Percentiles rank a stretch among this genome's conserved stretches.
Conservation (phyloP, 2,888 invertebrate species). For the Phorcus lineatus region DNA sequence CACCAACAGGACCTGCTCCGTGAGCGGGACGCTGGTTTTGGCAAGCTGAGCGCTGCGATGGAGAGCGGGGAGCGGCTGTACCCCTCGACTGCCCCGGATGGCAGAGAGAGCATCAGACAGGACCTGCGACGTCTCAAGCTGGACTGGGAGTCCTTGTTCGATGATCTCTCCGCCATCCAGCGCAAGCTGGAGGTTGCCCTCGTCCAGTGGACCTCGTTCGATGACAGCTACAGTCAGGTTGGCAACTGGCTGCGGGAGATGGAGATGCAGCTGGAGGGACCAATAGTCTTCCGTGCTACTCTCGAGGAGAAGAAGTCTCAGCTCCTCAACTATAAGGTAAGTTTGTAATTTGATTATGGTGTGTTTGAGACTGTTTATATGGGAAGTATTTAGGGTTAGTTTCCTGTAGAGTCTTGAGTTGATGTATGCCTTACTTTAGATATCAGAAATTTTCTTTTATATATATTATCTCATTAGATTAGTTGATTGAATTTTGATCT, state of each 20-base stretch:
- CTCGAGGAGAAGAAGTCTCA: conserved; percentile 94
- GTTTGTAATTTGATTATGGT: not conserved
- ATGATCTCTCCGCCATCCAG: conserved; percentile 88
- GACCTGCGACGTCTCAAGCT: conserved; percentile 88
- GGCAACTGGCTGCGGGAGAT: conserved; percentile 86
- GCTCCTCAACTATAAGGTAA: conserved; percentile 70
- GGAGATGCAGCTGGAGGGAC: conserved; percentile 85
- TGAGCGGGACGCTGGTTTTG: conserved; percentile 90
- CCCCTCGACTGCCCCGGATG: conserved; percentile 93
- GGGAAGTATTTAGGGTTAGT: no score
- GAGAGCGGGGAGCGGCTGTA: conserved; percentile 91
- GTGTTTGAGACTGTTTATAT: no score
- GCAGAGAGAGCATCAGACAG: conserved; percentile 90
- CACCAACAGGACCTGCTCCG: conserved; percentile 76
- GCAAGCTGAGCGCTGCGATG: conserved; percentile 84
- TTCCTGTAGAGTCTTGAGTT: no score
- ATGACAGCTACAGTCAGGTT: conserved; percentile 88
- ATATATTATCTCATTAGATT: no score
- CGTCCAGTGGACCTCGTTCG: conserved; percentile 94
- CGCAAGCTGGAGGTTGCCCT: conserved; percentile 90
- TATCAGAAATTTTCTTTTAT: no score
- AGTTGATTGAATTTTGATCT: no score
- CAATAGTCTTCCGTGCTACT: conserved; percentile 88
- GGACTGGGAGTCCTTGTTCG: conserved; percentile 91
- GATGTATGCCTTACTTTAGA: no score